Base-by-base conservation (phyloP, 35 echinoderm and acorn worm genomes). In the Nesometra sesokonis region DNA sequence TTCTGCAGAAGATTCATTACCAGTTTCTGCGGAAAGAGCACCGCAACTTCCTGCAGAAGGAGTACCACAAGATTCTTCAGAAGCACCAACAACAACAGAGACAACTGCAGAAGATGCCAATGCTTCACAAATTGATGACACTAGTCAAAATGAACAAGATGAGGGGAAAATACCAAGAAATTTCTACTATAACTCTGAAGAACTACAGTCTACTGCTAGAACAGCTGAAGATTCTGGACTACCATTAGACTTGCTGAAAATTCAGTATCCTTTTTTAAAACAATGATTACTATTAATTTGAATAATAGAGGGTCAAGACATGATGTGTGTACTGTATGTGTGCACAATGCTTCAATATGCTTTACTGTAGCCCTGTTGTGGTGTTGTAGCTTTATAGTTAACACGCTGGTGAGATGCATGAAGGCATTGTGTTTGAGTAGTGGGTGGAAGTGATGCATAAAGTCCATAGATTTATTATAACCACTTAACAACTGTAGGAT, bases 251-350 rank as follows among this genome's bases (percentile, higher is more conserved):
- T 81, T 97, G 84, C 86, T 97, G 17, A 91, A 83, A 30, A 32
- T 97, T 15, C 85, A 89, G 95, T 97, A 97, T 97, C 95, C 95
- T 93, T 97, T 86, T n/a, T n/a, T n/a, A n/a, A n/a, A n/a, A n/a
- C n/a, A n/a, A n/a, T n/a, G n/a, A n/a, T n/a, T n/a, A n/a, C n/a
- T n/a, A n/a, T n/a, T n/a, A n/a, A n/a, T n/a, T n/a, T n/a, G n/a
- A n/a, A n/a, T n/a, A n/a, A n/a, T n/a, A n/a, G n/a, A n/a, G n/a
- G n/a, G n/a, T n/a, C n/a, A n/a, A n/a, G n/a, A n/a, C n/a, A n/a
- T n/a, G n/a, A n/a, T n/a, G n/a, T n/a, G n/a, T n/a, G n/a, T n/a
- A n/a, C n/a, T n/a, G n/a, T n/a, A n/a, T n/a, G n/a, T n/a, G n/a
- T n/a, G n/a, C n/a, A n/a, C n/a, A n/a, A n/a, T n/a, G n/a, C n/a